Conservation (phyloP, 2,797 vertebrate genomes). For the Aldrovandia affinis region DNA sequence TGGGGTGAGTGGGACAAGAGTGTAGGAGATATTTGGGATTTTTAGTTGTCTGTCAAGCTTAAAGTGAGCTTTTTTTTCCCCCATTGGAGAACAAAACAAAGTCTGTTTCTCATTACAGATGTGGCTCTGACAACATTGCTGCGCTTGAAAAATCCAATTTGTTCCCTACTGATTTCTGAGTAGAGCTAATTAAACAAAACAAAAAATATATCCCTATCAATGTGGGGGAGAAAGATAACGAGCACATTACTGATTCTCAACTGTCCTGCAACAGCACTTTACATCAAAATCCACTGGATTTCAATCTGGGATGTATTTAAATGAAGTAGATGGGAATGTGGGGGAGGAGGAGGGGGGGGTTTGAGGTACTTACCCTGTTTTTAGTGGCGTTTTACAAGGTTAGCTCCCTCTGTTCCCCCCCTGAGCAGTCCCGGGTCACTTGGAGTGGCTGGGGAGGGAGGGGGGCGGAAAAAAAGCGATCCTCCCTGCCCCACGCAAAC, state of each 20-base stretch:
- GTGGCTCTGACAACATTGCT: constrained; percentile 79
- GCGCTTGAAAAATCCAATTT: constrained; percentile 64
- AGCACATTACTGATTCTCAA: neutral
- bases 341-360: constrained; percentile 62
- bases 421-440: constrained; percentile 78
- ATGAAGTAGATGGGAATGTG: constrained; percentile 49
- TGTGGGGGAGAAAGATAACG: neutral
- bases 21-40: neutral
- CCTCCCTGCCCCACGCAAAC: constrained; percentile 63
- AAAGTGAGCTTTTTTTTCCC: neutral
- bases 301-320: constrained; percentile 53
- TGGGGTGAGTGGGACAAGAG: neutral
- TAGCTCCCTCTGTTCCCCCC: constrained; percentile 69
- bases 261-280: neutral
- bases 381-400: constrained; percentile 70
- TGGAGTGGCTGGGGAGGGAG: constrained; percentile 73
- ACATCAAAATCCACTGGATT: constrained; percentile 22
- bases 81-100: constrained; percentile 28
- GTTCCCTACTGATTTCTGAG: constrained; percentile 40
- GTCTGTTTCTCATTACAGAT: constrained; percentile 99
- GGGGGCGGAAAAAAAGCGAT: constrained; percentile 65
- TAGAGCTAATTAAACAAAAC: too few relatives aligned
- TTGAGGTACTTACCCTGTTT: constrained; percentile 80
- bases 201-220: neutral
- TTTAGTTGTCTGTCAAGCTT: neutral